These are phyloP conservation scores for Aspidoscelis tigris DNA, from an alignment of 2,113 vertebrate species.

Conservation along the genomic window DNA sequence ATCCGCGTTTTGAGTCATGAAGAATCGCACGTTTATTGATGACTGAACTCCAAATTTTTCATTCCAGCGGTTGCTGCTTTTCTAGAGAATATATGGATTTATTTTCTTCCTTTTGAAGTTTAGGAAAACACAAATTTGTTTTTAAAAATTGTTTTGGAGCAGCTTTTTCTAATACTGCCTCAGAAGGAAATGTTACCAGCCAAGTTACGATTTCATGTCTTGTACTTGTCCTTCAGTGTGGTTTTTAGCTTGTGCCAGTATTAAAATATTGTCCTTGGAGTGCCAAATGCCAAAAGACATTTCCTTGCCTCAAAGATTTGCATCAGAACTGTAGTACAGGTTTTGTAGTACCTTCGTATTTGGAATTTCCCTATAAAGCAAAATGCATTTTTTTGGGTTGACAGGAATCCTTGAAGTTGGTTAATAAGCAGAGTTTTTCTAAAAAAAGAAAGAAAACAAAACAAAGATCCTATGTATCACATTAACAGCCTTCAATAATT, in stretches of 20 bases:
- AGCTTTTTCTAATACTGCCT: constrained; percentile 49
- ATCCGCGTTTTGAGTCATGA: constrained; percentile 83
- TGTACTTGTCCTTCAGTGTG: constrained; percentile 66
- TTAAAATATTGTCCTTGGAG: constrained; percentile 76
- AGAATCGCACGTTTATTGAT: constrained; percentile 87
- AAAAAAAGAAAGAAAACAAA: constrained; percentile 1
- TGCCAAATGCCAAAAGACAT: constrained; percentile 74
- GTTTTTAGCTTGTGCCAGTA: constrained; percentile 79
- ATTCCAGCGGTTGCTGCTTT: constrained; percentile 64
- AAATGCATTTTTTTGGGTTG: constrained; percentile 57
- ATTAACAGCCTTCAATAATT: constrained; percentile 59
- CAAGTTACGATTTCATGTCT: constrained; percentile 60
- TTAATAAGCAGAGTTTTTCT: constrained; percentile 58
- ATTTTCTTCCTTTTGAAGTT: constrained; percentile 61
- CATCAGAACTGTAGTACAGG: constrained; percentile 46
- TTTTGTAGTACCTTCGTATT: constrained; percentile 45
- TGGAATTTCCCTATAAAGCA: constrained; percentile 62
- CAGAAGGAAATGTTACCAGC: constrained; percentile 53
- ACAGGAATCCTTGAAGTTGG: constrained; percentile 55
- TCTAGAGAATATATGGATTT: constrained; percentile 66
- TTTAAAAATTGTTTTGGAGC: constrained; percentile 60
- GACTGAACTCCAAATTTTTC: constrained; percentile 5
- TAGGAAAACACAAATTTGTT: constrained; percentile 60
- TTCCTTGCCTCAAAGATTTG: constrained; percentile 58
- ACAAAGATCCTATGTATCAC: constrained; percentile 43